Percentiles rank a stretch among this genome's conserved stretches.
phyloP scores from a whole-genome alignment of 2,797 vertebrate genomes.

The Mareca penelope region DNA sequence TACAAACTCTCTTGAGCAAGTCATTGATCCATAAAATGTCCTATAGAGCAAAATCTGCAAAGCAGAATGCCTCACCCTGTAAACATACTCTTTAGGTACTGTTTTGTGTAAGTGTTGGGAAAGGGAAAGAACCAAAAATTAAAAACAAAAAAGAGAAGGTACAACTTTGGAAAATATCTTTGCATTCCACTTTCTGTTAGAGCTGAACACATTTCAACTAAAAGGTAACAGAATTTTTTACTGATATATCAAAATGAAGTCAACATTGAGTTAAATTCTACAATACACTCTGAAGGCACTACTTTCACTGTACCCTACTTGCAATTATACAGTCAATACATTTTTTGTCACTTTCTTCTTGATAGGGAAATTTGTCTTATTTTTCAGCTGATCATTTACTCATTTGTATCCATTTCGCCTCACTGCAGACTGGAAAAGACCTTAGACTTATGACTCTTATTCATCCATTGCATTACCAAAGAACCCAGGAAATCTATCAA shows the following conservation, averaged over 20 bases:
- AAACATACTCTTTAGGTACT: background rate
- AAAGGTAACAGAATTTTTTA: background rate
- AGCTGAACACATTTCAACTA: background rate
- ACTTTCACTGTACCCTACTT: background rate
- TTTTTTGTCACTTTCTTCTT: background rate
- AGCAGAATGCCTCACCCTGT: background rate
- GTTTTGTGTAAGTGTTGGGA: background rate
- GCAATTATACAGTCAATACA: background rate
- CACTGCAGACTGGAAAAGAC: background rate
- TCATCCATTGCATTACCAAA: background rate
- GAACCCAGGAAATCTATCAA: background rate
- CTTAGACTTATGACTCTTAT: background rate
- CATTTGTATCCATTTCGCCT: background rate
- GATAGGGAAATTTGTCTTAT: background rate
- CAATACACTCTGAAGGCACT: background rate
- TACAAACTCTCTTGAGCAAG: slow-evolving; percentile 13
- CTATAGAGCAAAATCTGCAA: background rate
- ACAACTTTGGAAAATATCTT: background rate
- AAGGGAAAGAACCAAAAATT: background rate
- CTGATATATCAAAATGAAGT: background rate
- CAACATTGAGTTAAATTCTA: background rate
- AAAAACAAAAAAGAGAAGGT: background rate
- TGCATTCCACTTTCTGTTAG: background rate
- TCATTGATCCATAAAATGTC: slow-evolving; percentile 51
- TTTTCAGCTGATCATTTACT: background rate